These are phyloP conservation scores for Drosophila leontia DNA, from an alignment of 1,140 invertebrate species.

Conservation along the genomic window DNA sequence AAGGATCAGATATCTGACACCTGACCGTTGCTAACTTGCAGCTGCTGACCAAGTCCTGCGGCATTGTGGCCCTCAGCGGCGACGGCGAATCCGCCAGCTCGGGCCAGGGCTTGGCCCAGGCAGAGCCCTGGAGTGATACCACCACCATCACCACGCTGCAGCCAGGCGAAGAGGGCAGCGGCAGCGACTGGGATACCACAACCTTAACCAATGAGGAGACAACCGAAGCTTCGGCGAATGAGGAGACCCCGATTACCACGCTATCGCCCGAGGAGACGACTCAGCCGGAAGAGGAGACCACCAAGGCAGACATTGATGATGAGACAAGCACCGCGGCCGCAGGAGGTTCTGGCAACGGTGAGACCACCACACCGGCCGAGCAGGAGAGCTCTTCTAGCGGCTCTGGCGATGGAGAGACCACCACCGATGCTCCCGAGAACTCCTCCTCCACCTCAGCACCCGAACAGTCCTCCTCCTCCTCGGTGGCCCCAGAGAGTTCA, in stretches of 20 bases:
- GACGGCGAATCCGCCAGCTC: slow-evolving; percentile 18
- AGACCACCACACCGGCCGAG: slow-evolving; percentile 2
- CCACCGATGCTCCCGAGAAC: not conserved
- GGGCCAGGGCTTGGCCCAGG: slow-evolving; percentile 24
- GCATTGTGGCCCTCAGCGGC: slow-evolving; percentile 58
- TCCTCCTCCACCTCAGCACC: slow-evolving; percentile 1
- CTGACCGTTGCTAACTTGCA: slow-evolving; percentile 54
- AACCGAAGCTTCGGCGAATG: slow-evolving; percentile 11
- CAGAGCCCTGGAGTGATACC: slow-evolving; percentile 45
- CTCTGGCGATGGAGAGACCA: slow-evolving; percentile 18
- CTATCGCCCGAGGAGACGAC: slow-evolving; percentile 6
- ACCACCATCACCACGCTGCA: slow-evolving; percentile 49
- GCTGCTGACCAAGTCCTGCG: slow-evolving; percentile 69
- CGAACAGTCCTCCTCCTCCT: not conserved
- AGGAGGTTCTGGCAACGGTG: not conserved
- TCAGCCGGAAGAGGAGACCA: slow-evolving; percentile 4
- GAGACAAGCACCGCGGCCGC: not conserved
- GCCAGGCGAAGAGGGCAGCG: slow-evolving; percentile 53
- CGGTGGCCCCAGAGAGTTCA: not conserved
- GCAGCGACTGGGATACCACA: slow-evolving; percentile 55
- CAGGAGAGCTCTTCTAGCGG: slow-evolving; percentile 18
- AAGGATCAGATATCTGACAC: slow-evolving; percentile 8
- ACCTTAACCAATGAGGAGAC: slow-evolving; percentile 5
- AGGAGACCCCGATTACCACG: not conserved
- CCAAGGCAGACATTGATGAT: not conserved